Percentiles rank a stretch among this genome's conserved stretches.
Conservation (phyloP, 2,888 invertebrate species). For the Xanthia togata region DNA sequence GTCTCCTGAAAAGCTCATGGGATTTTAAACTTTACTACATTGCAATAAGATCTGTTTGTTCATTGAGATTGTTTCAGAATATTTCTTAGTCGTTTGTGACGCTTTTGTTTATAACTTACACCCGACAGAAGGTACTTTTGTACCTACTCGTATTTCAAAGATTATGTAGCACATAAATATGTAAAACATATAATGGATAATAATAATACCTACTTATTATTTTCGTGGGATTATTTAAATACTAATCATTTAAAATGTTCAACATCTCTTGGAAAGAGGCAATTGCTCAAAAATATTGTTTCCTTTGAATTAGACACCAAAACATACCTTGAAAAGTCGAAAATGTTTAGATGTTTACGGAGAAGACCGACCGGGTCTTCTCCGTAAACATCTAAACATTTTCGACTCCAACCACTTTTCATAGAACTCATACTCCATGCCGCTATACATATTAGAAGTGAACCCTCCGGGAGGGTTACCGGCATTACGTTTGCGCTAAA, state of each 20-base stretch:
- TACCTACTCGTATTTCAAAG: constrained; percentile 10
- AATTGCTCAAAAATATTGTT: background rate
- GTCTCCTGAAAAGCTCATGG: background rate
- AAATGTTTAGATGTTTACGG: too few relatives aligned
- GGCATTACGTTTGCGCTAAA: too few relatives aligned
- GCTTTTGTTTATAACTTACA: constrained; percentile 42
- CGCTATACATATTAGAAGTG: too few relatives aligned
- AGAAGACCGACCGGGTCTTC: too few relatives aligned
- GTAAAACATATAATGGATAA: background rate
- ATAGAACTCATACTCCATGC: too few relatives aligned
- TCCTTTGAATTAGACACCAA: background rate
- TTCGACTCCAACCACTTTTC: too few relatives aligned
- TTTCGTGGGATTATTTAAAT: background rate
- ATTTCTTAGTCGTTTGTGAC: background rate
- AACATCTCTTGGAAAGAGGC: too few relatives aligned
- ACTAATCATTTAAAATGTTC: too few relatives aligned
- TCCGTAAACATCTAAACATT: too few relatives aligned
- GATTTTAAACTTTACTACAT: background rate
- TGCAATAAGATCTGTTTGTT: background rate
- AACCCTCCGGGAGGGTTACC: too few relatives aligned
- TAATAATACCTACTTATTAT: background rate
- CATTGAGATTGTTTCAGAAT: background rate
- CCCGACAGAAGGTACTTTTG: background rate
- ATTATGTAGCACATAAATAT: background rate
- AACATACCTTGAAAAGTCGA: too few relatives aligned